Percentiles rank a stretch among this genome's conserved stretches.
Evolutionary conservation across 2,888 invertebrate species (phyloP).

Genomic region (Lasioglossum pauxillum): DNA sequence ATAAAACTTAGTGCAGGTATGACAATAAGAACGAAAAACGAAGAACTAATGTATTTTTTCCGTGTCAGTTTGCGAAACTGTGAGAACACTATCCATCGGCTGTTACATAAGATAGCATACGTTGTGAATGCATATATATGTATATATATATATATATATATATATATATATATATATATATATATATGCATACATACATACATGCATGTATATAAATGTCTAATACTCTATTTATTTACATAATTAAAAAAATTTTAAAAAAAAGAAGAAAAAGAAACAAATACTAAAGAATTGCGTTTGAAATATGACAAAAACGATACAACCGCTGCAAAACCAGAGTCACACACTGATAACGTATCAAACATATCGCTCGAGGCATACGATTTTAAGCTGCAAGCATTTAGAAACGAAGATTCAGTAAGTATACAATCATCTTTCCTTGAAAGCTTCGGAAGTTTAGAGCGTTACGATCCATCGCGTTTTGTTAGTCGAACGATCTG

Average conservation of each 20-base stretch:
- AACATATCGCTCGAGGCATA: constrained; percentile 14
- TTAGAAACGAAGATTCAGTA: constrained; percentile 3
- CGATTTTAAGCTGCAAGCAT: background rate
- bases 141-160: background rate
- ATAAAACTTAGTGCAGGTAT: constrained; percentile 38
- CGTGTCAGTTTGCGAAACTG: background rate
- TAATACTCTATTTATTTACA: constrained; percentile 36
- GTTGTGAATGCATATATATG: constrained; percentile 16
- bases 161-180: background rate
- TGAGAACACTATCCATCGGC: constrained; percentile 16
- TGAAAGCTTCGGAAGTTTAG: background rate
- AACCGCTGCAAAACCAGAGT: constrained; percentile 15
- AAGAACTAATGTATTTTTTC: constrained; percentile 12
- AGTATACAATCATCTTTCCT: background rate
- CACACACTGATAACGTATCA: background rate
- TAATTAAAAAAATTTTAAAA: constrained; percentile 10
- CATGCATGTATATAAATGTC: constrained; percentile 3
- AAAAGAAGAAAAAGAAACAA: constrained; percentile 4
- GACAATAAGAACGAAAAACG: constrained; percentile 29
- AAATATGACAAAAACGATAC: background rate
- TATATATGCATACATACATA: background rate
- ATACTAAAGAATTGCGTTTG: constrained; percentile 19
- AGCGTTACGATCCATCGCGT: background rate
- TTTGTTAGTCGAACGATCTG: constrained; percentile 10
- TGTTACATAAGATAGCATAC: constrained; percentile 24